These are phyloP conservation scores for Alces alces DNA, from an alignment of 2,113 vertebrate species.

Conservation along the genomic window DNA sequence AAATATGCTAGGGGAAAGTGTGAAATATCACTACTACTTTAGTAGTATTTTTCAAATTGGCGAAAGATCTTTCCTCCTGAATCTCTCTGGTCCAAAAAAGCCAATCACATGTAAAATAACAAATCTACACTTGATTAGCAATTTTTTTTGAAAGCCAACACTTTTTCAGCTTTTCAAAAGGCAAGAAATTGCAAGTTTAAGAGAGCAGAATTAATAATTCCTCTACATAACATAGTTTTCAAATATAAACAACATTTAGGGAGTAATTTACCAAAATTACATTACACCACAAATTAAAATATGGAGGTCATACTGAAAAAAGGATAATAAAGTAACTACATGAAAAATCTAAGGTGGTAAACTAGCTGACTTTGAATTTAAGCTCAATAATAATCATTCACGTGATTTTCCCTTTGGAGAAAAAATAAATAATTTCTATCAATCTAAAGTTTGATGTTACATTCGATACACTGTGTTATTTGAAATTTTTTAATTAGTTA, in stretches of 20 bases:
- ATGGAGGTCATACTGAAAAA: neutral
- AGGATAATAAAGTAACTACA: neutral
- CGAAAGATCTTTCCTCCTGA: neutral
- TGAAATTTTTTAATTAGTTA: slow-evolving; percentile 3
- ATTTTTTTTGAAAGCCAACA: neutral
- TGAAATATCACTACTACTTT: neutral
- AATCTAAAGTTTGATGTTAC: neutral
- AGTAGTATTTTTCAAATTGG: neutral
- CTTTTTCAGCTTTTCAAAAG: neutral
- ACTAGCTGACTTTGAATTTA: neutral
- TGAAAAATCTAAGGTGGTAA: neutral
- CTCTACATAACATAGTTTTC: neutral
- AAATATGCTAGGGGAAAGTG: neutral
- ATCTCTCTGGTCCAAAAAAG: neutral
- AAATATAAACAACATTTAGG: slow-evolving; percentile 12
- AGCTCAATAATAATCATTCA: neutral
- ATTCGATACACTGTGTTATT: neutral
- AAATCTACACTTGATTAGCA: neutral
- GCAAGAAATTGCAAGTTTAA: neutral
- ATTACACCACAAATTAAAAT: neutral
- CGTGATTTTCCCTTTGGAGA: neutral
- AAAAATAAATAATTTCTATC: neutral
- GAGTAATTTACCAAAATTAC: slow-evolving; percentile 21
- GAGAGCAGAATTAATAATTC: neutral
- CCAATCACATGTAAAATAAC: neutral